These are phyloP conservation scores for Brienomyrus longianalis DNA, from an alignment of 2,113 vertebrate genomes.

Conservation along the genomic window DNA sequence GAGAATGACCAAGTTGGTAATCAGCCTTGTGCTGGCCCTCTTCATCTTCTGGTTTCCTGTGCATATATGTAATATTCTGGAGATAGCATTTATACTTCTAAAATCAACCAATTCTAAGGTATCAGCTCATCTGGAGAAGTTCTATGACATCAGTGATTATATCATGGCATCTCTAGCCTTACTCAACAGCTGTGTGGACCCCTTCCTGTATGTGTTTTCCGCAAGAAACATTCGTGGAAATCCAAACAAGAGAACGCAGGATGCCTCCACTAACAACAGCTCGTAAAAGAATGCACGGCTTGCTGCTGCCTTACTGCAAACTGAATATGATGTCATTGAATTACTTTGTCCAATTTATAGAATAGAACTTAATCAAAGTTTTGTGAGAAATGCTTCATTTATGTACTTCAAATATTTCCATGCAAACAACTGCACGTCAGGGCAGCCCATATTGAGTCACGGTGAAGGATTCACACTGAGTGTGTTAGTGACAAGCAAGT, in stretches of 20 bases:
- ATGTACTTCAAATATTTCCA: not conserved
- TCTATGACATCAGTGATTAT: too few relatives aligned
- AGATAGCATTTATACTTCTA: slow-evolving; percentile 18
- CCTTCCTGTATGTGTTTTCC: slow-evolving; percentile 57
- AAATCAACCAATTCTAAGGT: too few relatives aligned
- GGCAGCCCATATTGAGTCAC: not conserved
- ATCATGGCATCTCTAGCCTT: too few relatives aligned
- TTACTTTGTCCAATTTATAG: not conserved
- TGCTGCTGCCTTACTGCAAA: too few relatives aligned
- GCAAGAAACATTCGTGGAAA: slow-evolving; percentile 27
- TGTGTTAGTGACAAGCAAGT: not conserved
- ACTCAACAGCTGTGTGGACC: too few relatives aligned
- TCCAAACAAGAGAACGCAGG: not conserved
- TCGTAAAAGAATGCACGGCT: too few relatives aligned
- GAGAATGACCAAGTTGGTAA: slow-evolving; percentile 39
- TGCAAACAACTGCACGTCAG: not conserved
- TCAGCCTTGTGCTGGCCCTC: slow-evolving; percentile 45
- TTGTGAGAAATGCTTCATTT: not conserved
- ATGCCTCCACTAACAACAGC: too few relatives aligned
- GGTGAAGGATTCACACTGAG: not conserved
- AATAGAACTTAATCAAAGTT: not conserved
- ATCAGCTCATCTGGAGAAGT: too few relatives aligned
- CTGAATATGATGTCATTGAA: too few relatives aligned
- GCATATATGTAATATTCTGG: slow-evolving; percentile 49
- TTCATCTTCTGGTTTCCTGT: slow-evolving; percentile 54